phyloP scores from a whole-genome alignment of 2,888 invertebrate species.

The Biston stratarius region DNA sequence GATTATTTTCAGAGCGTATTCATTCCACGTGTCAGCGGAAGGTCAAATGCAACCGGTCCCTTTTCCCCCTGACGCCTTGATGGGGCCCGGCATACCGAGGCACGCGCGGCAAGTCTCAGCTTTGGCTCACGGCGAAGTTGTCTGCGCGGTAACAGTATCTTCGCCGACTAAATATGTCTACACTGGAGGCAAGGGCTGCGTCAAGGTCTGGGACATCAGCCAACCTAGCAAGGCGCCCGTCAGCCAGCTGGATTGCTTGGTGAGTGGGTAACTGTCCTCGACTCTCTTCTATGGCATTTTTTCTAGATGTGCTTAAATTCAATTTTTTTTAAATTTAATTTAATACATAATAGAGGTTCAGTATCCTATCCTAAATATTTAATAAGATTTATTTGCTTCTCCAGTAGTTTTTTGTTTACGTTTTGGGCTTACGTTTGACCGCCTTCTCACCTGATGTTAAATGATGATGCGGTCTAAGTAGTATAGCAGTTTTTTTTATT shows the following conservation, averaged over 20 bases:
- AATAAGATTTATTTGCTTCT: no score
- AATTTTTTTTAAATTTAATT: slow-evolving; percentile 3
- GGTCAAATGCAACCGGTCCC: slow-evolving; percentile 97
- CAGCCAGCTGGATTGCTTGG: slow-evolving; percentile 96
- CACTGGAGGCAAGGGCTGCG: slow-evolving; percentile 98
- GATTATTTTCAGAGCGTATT: slow-evolving; percentile 91
- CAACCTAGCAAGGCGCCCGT: slow-evolving; percentile 96
- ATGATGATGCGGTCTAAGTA: no score
- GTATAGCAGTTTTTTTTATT: no score
- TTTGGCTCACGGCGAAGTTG: slow-evolving; percentile 97
- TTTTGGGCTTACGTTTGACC: no score
- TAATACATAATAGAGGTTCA: no score
- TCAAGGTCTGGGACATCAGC: slow-evolving; percentile 98
- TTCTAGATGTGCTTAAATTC: slow-evolving; percentile 34
- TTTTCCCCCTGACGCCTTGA: slow-evolving; percentile 97
- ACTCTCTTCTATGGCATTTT: slow-evolving; percentile 50
- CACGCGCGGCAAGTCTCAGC: slow-evolving; percentile 97
- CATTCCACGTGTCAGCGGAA: slow-evolving; percentile 96
- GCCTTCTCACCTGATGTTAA: no score
- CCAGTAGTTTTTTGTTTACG: no score
- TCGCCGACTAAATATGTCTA: slow-evolving; percentile 97
- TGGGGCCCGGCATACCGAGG: slow-evolving; percentile 96
- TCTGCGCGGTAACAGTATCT: slow-evolving; percentile 98
- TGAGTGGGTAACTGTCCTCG: slow-evolving; percentile 86
- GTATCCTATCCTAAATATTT: no score